Evolutionary conservation across 2,888 invertebrate species (phyloP), one percentile per base, ranked within the genome.

Genomic region (Clanis bilineata): DNA sequence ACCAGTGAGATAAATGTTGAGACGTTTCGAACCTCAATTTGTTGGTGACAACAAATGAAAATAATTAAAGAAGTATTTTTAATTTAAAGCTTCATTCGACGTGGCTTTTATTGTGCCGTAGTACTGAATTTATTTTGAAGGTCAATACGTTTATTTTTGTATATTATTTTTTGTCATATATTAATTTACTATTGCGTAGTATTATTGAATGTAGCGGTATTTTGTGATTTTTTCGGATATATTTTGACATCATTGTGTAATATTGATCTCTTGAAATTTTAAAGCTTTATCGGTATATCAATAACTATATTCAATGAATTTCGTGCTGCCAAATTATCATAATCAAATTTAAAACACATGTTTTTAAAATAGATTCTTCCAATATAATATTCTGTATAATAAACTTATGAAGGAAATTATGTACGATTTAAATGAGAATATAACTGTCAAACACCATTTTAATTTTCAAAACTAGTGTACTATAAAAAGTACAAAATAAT

Each of bases 291-390:
- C 59, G 55, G 51, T 51, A 51, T 51, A 51, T 51, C 51, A 55
- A 57, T 21, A 9, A 54, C 47, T 59, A n/a, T 57, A 41, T 54
- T 57, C 43, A 57, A 56, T 43, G 56, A 51, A 64, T 51, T 25
- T 56, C 60, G 64, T 64, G 71, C 66, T 72, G 71, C 71, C 71
- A 72, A 69, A 68, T 56, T 60, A 54, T 67, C 65, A 65, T 68
- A 66, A 66, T 72, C 64, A 63, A 28, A 60, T 66, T 66, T 66
- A 56, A 23, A 55, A 43, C 55, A 61, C 41, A 58, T 41, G 9
- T 61, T 38, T 44, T 12, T 28, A 39, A 21, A 28, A 23, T 44
- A 36, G 32, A 18, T 51, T 47, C 32, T 32, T 51, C 51, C 51
- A 51, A 51, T 32, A 18, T 47, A 47, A n/a, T 51, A 25, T 18